Evolutionary conservation across 2,888 invertebrate species (phyloP).

Genomic region (Pecten maximus): DNA sequence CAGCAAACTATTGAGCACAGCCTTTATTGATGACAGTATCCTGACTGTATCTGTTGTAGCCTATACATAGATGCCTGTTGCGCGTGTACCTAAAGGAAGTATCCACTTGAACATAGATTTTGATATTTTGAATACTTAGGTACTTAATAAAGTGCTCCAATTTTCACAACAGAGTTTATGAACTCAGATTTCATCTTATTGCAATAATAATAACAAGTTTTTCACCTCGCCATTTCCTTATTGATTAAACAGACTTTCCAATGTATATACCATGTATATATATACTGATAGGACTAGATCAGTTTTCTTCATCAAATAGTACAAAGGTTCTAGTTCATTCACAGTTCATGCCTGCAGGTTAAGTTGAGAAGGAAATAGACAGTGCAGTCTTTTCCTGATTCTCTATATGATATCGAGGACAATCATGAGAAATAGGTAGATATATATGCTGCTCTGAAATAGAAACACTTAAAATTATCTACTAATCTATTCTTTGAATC

Average conservation of each 20-base stretch:
- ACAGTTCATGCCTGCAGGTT: too few species aligned
- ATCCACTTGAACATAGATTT: neutral
- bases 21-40: neutral
- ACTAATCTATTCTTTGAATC: too few species aligned
- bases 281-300: too few species aligned
- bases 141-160: neutral
- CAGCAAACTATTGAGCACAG: neutral
- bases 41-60: neutral
- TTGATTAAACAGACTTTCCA: neutral
- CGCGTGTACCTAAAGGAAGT: neutral
- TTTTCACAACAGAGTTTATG: neutral
- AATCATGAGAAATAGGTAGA: too few species aligned
- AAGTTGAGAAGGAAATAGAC: too few species aligned
- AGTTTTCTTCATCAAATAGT: too few species aligned
- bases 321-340: too few species aligned
- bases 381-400: too few species aligned
- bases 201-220: neutral
- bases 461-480: too few species aligned
- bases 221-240: neutral
- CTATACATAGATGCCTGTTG: neutral
- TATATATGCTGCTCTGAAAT: too few species aligned
- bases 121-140: neutral
- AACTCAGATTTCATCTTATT: neutral
- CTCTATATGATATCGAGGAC: too few species aligned
- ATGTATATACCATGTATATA: too few species aligned